Evolutionary conservation across 1,140 invertebrate genomes (phyloP).

Genomic region (Drosophila murphyi): DNA sequence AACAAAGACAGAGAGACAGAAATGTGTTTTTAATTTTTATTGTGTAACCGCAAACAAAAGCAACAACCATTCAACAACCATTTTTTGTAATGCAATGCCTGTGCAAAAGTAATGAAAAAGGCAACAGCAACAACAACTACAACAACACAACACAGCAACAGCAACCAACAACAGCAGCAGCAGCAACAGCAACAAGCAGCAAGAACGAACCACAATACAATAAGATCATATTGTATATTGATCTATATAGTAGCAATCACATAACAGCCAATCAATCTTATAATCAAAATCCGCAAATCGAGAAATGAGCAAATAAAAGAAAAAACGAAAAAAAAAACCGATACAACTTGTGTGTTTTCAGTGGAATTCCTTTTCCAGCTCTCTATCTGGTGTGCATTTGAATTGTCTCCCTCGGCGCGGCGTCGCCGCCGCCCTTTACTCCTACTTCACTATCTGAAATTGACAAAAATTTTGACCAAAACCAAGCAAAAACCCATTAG

Average conservation of each 20-base stretch:
- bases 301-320: slow-evolving; percentile 83
- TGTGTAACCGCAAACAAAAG: slow-evolving; percentile 56
- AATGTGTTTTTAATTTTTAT: slow-evolving; percentile 74
- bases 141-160: slow-evolving; percentile 32
- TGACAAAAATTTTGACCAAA: slow-evolving; percentile 73
- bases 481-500: slow-evolving; percentile 25
- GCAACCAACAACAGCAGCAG: slow-evolving; percentile 36
- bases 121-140: slow-evolving; percentile 17
- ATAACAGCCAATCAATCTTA: slow-evolving; percentile 64
- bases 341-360: slow-evolving; percentile 72
- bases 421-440: slow-evolving; percentile 8
- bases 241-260: slow-evolving; percentile 66
- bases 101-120: slow-evolving; percentile 42
- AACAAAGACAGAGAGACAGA: slow-evolving; percentile 29
- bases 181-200: slow-evolving; percentile 47
- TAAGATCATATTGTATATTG: slow-evolving; percentile 58
- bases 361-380: slow-evolving; percentile 69
- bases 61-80: slow-evolving; percentile 16
- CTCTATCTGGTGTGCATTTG: slow-evolving; percentile 66
- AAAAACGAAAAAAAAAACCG: slow-evolving; percentile 64
- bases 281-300: slow-evolving; percentile 78
- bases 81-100: slow-evolving; percentile 39
- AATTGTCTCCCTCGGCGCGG: slow-evolving; percentile 75
- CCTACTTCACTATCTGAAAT: neutral
- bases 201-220: slow-evolving; percentile 39